These are phyloP conservation scores for Gymnocypris eckloni DNA, from an alignment of 2,797 vertebrate genomes.

Conservation along the genomic window DNA sequence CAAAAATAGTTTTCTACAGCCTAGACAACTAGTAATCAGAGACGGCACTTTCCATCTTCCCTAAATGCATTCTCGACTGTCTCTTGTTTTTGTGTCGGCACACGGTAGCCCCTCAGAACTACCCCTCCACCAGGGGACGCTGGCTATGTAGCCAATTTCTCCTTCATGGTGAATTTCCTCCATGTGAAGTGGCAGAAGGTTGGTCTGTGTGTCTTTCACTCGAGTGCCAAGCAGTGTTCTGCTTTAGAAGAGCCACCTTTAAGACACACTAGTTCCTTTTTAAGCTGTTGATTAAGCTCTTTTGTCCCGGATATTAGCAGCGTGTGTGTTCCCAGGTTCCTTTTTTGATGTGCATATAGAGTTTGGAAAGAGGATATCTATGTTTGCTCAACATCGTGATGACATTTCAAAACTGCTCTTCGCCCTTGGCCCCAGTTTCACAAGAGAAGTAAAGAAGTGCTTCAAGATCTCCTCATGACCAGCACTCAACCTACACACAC, in stretches of 20 bases:
- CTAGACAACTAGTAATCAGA: neutral
- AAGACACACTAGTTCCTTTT: conserved; percentile 4
- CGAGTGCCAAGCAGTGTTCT: neutral
- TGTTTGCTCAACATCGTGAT: conserved; percentile 55
- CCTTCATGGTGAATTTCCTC: conserved; percentile 87
- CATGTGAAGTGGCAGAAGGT: conserved; percentile 89
- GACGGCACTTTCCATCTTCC: neutral
- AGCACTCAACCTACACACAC: conserved; percentile 24
- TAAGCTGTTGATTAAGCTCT: conserved; percentile 44
- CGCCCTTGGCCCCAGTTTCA: conserved; percentile 39
- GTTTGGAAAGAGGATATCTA: conserved; percentile 43
- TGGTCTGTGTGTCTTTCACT: conserved; percentile 79
- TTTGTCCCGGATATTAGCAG: conserved; percentile 37
- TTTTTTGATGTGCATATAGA: conserved; percentile 48
- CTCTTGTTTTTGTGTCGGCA: conserved; percentile 30
- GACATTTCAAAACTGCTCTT: conserved; percentile 51
- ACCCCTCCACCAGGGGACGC: conserved; percentile 80
- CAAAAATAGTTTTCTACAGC: neutral
- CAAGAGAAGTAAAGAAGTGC: conserved; percentile 43
- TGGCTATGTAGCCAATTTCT: conserved; percentile 86
- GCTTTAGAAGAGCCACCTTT: neutral
- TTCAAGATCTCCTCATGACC: conserved; percentile 35
- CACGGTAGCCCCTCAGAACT: conserved; percentile 78
- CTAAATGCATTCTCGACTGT: neutral
- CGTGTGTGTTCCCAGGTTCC: conserved; percentile 35